phyloP scores from a whole-genome alignment of 2,888 invertebrate genomes.

The Sphecodes monilicornis region DNA sequence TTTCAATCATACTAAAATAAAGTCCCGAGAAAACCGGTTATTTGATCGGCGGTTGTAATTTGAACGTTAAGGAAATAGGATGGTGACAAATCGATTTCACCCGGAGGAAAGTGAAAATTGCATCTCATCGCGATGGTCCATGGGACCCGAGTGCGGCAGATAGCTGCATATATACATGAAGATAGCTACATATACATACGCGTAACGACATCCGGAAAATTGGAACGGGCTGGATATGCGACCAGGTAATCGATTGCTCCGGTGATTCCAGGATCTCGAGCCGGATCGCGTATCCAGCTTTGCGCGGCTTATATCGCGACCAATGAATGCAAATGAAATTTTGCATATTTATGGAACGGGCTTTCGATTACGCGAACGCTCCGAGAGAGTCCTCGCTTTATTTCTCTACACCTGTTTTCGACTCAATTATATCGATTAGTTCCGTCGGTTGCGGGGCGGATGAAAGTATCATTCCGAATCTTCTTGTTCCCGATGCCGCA shows the following conservation, averaged over 20 bases:
- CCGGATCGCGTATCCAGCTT: neutral
- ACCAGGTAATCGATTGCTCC: conserved; percentile 34
- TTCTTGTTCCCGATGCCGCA: neutral
- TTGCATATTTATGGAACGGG: conserved; percentile 63
- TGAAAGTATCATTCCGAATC: neutral
- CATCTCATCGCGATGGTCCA: neutral
- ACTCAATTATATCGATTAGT: neutral
- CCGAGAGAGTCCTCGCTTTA: neutral
- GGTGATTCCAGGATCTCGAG: conserved; percentile 35
- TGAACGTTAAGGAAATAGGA: neutral
- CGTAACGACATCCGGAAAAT: conserved; percentile 23
- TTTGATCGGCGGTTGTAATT: neutral
- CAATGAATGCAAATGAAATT: conserved; percentile 69
- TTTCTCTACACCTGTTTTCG: conserved; percentile 1
- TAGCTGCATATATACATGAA: neutral
- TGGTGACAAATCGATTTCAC: neutral
- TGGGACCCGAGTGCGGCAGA: neutral
- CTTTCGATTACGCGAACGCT: conserved; percentile 3
- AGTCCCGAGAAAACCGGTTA: neutral
- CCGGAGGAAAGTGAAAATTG: neutral
- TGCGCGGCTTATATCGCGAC: neutral
- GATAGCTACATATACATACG: neutral
- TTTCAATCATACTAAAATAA: neutral
- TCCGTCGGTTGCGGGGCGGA: neutral
- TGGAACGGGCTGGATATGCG: conserved; percentile 15